Conservation (phyloP, 2,113 vertebrate genomes). For the Solea solea region DNA sequence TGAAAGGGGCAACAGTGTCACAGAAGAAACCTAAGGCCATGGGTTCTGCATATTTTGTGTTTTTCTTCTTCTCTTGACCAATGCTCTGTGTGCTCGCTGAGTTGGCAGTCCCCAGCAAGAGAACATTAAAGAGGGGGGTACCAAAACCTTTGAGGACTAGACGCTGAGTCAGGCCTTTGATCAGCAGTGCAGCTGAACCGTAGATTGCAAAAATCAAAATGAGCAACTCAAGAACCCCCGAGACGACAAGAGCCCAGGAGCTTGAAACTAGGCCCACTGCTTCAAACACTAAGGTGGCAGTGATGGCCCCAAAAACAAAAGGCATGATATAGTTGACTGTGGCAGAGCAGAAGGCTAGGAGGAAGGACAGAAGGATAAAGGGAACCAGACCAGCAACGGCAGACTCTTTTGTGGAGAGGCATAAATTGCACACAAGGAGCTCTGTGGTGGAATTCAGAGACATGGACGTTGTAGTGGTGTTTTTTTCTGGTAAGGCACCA, state of each 20-base stretch:
- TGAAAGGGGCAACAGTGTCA: constrained; percentile 83
- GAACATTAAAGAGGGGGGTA: constrained; percentile 88
- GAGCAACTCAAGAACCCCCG: constrained; percentile 83
- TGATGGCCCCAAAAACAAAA: constrained; percentile 89
- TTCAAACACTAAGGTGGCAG: constrained; percentile 85
- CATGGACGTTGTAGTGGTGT: fast-evolving
- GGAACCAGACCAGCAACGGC: constrained; percentile 85
- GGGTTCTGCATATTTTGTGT: constrained; percentile 91
- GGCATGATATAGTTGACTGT: constrained; percentile 92
- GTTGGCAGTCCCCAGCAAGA: constrained; percentile 85
- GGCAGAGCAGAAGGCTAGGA: constrained; percentile 89
- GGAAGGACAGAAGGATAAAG: constrained; percentile 85
- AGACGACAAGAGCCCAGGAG: constrained; percentile 84
- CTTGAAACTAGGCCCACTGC: constrained; percentile 78
- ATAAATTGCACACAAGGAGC: not conserved
- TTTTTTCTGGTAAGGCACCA: constrained; percentile 45
- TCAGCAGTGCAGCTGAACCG: constrained; percentile 82
- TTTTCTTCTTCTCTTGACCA: constrained; percentile 89
- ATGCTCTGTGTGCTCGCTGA: constrained; percentile 74
- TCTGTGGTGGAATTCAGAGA: constrained; percentile 27
- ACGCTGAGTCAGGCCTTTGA: constrained; percentile 88
- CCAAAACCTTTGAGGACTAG: constrained; percentile 88
- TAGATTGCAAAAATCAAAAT: constrained; percentile 87
- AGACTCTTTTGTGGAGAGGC: constrained; percentile 70
- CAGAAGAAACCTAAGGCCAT: constrained; percentile 89